phyloP scores from a whole-genome alignment of 2,113 vertebrate species.

The Caracal caracal region DNA sequence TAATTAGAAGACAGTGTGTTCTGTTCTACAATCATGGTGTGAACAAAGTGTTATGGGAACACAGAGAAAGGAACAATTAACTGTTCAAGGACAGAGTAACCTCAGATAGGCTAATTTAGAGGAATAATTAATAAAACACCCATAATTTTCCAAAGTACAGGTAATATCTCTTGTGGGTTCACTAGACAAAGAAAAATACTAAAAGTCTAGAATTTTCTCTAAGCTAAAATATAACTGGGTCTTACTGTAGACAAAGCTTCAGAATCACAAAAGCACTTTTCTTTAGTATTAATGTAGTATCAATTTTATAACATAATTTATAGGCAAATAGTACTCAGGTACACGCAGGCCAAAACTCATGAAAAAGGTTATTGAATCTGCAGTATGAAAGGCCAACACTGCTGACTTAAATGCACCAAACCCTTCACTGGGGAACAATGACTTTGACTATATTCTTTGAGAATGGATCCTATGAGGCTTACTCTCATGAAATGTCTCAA shows the following conservation, averaged over 20 bases:
- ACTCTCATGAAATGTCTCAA: slow-evolving; percentile 6
- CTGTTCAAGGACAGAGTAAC: slow-evolving; percentile 56
- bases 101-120: slow-evolving; percentile 53
- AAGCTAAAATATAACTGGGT: background rate
- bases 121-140: slow-evolving; percentile 55
- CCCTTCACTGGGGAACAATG: background rate
- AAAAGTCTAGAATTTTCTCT: background rate
- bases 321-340: background rate
- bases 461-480: background rate
- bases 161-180: background rate
- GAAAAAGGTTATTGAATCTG: background rate
- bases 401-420: background rate
- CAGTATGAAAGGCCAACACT: background rate
- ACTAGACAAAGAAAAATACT: slow-evolving; percentile 18
- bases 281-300: background rate
- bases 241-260: background rate
- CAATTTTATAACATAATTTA: slow-evolving; percentile 48
- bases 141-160: slow-evolving; percentile 24
- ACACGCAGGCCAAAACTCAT: background rate
- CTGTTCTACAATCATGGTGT: background rate
- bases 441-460: background rate
- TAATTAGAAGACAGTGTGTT: background rate
- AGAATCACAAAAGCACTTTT: background rate
- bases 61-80: slow-evolving; percentile 61
- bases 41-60: background rate